Conservation (phyloP, 2,113 vertebrate genomes). For the Aix galericulata region DNA sequence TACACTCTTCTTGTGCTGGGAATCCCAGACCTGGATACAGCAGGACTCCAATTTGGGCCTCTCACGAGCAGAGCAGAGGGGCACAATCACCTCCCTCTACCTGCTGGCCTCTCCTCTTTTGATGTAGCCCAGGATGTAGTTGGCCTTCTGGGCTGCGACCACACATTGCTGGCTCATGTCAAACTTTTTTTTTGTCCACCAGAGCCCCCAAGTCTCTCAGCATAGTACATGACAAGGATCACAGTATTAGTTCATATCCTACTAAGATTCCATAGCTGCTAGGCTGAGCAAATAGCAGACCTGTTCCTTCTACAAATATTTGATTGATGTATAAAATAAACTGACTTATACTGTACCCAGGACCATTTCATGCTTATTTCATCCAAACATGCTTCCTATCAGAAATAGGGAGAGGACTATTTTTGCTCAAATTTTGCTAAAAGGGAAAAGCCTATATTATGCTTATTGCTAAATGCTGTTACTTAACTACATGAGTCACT, state of each 20-base stretch:
- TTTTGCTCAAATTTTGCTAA: not conserved
- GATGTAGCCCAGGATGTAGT: too few species aligned
- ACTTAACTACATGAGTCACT: not conserved
- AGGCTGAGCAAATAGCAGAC: not conserved
- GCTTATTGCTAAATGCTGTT: not conserved
- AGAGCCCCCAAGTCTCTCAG: too few species aligned
- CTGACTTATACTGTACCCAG: not conserved
- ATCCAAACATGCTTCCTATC: not conserved
- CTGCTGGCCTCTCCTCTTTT: too few species aligned
- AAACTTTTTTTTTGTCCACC: too few species aligned
- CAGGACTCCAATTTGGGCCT: too few species aligned
- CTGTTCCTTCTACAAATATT: not conserved
- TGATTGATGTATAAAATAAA: not conserved
- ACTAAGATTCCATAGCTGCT: not conserved
- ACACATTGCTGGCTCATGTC: too few species aligned
- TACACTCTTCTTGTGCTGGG: too few species aligned
- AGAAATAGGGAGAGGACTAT: not conserved
- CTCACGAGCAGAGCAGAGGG: too few species aligned
- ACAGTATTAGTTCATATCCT: not conserved
- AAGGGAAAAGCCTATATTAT: not conserved
- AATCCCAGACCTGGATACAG: too few species aligned
- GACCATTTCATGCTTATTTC: not conserved
- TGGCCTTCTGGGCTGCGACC: too few species aligned
- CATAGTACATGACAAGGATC: not conserved
- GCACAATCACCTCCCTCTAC: too few species aligned